Conservation (phyloP, 2,888 invertebrate species). For the Cistogaster globosa region DNA sequence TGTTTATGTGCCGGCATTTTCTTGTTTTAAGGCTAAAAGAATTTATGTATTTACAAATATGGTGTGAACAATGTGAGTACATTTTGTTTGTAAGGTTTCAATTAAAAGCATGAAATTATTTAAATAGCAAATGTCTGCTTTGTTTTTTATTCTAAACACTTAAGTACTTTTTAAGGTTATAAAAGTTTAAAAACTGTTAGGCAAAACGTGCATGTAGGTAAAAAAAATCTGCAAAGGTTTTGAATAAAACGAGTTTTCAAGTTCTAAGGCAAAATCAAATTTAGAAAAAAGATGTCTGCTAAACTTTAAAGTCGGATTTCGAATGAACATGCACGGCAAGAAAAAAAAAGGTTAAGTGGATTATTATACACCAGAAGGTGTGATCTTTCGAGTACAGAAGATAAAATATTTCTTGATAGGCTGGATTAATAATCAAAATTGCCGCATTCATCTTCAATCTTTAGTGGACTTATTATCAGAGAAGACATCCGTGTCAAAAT, state of each 20-base stretch:
- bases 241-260: neutral
- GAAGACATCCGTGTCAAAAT: too few relatives aligned
- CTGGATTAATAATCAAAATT: too few relatives aligned
- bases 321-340: too few relatives aligned
- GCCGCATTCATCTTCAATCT: too few relatives aligned
- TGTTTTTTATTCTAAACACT: conserved; percentile 2
- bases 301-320: too few relatives aligned
- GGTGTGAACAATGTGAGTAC: conserved; percentile 43
- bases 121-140: conserved; percentile 19
- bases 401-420: too few relatives aligned
- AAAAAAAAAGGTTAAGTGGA: too few relatives aligned
- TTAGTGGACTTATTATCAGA: too few relatives aligned
- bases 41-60: conserved; percentile 44
- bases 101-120: conserved; percentile 50
- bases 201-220: neutral
- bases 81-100: conserved; percentile 56
- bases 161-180: conserved; percentile 15
- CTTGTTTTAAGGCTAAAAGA: conserved; percentile 52
- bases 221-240: neutral
- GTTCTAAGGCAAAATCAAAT: too few relatives aligned
- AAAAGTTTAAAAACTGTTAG: conserved; percentile 28
- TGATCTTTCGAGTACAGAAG: too few relatives aligned
- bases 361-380: too few relatives aligned
- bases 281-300: too few relatives aligned
- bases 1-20: conserved; percentile 9